Conservation (phyloP, 2,113 vertebrate species). For the Halcyon senegalensis region DNA sequence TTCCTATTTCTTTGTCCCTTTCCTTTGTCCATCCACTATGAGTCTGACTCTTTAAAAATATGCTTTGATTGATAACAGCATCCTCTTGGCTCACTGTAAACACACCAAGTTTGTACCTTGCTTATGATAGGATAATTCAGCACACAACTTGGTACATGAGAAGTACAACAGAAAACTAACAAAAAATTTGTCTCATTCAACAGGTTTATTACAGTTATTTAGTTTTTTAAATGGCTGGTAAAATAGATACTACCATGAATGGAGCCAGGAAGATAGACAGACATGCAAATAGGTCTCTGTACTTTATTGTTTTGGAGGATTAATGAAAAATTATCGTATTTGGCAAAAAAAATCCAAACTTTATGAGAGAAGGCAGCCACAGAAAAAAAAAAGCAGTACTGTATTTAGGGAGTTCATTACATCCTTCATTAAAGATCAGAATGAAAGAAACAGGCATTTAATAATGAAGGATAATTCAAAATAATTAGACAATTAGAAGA, state of each 20-base stretch:
- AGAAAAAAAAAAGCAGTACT: background rate
- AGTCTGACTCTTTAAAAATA: background rate
- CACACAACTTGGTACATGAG: background rate
- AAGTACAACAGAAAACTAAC: background rate
- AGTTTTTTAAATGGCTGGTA: background rate
- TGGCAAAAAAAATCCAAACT: background rate
- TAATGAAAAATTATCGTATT: background rate
- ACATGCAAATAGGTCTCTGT: background rate
- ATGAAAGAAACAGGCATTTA: constrained; percentile 38
- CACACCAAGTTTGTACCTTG: background rate
- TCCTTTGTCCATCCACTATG: background rate
- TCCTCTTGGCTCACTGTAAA: background rate
- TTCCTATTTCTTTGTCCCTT: background rate
- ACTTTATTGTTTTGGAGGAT: background rate
- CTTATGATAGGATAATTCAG: background rate
- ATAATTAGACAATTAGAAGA: constrained; percentile 45
- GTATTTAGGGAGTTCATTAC: constrained; percentile 36
- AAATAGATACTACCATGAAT: background rate
- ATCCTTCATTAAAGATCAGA: constrained; percentile 66
- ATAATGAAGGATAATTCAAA: constrained; percentile 53
- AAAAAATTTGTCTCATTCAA: background rate
- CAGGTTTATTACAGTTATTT: background rate
- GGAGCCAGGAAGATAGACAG: background rate
- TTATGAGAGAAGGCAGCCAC: background rate
- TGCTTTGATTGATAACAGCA: background rate